Evolutionary conservation across 1,140 invertebrate genomes (phyloP).

Genomic region (Globodera ellingtonae): DNA sequence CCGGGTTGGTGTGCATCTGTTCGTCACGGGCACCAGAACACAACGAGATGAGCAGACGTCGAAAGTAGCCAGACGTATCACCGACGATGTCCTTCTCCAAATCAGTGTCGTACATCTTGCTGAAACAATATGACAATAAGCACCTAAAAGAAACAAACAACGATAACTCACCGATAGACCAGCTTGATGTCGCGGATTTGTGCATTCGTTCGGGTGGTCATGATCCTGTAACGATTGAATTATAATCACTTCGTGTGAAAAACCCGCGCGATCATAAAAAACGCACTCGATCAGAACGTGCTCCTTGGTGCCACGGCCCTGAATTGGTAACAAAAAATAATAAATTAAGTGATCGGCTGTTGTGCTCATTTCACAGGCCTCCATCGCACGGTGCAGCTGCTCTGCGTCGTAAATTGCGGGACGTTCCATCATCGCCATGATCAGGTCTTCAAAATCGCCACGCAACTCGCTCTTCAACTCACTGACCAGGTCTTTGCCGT

Average conservation of each 20-base stretch:
- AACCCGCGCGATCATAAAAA: not conserved
- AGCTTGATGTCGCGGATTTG: conserved; percentile 65
- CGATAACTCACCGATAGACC: not conserved
- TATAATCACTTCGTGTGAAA: not conserved
- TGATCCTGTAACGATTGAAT: conserved; percentile 62
- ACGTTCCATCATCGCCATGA: conserved; percentile 84
- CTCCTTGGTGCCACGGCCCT: conserved; percentile 70
- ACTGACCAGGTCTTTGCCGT: conserved; percentile 86
- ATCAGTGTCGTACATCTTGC: conserved; percentile 78
- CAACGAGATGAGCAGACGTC: conserved; percentile 77
- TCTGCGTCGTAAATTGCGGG: conserved; percentile 78
- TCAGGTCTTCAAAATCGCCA: conserved; percentile 84
- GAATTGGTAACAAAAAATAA: conserved; percentile 1
- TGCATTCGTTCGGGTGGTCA: conserved; percentile 68
- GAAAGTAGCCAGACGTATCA: conserved; percentile 90
- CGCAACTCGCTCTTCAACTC: conserved; percentile 86
- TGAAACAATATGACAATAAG: conserved; percentile 52
- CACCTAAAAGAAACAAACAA: no score
- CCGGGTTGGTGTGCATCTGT: conserved; percentile 53
- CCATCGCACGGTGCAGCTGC: conserved; percentile 81
- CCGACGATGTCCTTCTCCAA: conserved; percentile 85
- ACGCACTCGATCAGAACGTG: conserved; percentile 65
- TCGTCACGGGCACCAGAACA: conserved; percentile 65
- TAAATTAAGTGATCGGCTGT: not conserved
- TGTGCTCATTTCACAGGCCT: conserved; percentile 64